Evolutionary conservation across 1,140 invertebrate genomes (phyloP), one percentile per base, ranked within the genome.

Genomic region (Neuroterus valhalla): DNA sequence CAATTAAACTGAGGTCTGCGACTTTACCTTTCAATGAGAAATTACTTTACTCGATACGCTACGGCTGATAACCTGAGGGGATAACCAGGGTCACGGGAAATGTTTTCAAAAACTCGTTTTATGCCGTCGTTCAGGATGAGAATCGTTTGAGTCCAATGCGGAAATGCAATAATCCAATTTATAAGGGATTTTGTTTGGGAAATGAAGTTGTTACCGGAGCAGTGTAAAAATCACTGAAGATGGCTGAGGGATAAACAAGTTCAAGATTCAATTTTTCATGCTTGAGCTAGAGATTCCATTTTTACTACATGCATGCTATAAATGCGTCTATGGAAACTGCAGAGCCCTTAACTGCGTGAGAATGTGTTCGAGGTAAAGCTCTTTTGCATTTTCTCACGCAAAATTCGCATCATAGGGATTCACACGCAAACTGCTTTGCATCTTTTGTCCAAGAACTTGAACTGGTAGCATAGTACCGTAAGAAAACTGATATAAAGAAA

Each of bases 341-440:
- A 62, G 5, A 31, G 21, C 23, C 26, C 55, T 62, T 38, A 31
- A 3, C 10, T 62, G 31, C 8, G 55, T n/a, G 26, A 38, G 31
- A 10, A 38, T 38, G 3, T 17, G 2, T 26, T 62, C 1, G 26
- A 62, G 55, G 26, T 62, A n/a, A 62, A 26, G n/a, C 15, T 23
- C 52, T 23, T 62, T 62, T 62, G 23, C 52, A 62, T 62, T 62
- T 62, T 62, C 52, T 62, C 52, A 62, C 52, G 52, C 23, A 62
- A 62, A 62, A 38, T 62, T 62, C 52, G 26, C 52, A 62, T 62
- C 31, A 62, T 14, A 26, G 14, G 14, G 23, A 62, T 62, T 38
- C 52, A 62, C 55, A 62, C 21, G 55, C 26, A 23, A 62, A 62
- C 21, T 62, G n/a, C 55, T 62, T 62, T 62, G 55, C 21, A 62